phyloP scores from a whole-genome alignment of 35 echinoderm and acorn worm species.

The Apostichopus japonicus region DNA sequence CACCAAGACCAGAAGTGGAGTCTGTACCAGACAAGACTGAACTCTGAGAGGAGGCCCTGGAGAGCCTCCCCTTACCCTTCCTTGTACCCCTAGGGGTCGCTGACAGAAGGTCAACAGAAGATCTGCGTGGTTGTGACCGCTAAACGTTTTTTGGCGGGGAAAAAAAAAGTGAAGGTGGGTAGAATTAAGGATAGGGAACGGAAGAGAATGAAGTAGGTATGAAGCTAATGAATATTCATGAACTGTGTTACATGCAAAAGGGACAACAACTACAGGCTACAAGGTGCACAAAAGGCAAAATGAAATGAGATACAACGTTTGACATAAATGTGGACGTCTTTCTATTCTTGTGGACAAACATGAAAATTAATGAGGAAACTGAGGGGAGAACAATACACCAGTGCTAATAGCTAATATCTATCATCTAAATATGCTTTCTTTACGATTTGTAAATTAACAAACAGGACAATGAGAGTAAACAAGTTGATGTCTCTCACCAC shows the following conservation, averaged over 20 bases:
- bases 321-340: too few species aligned
- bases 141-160: background rate
- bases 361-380: too few species aligned
- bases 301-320: too few species aligned
- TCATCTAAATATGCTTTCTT: too few species aligned
- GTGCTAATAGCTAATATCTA: too few species aligned
- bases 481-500: too few species aligned
- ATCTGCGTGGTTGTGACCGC: conserved; percentile 7
- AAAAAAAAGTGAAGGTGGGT: conserved; percentile 2
- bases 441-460: too few species aligned
- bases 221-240: background rate
- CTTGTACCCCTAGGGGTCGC: background rate
- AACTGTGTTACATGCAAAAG: background rate
- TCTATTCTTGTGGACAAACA: too few species aligned
- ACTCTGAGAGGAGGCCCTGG: conserved; percentile 43
- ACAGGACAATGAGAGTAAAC: too few species aligned
- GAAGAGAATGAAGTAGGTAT: background rate
- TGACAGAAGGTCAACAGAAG: conserved; percentile 42
- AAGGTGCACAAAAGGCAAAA: too few species aligned
- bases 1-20: conserved; percentile 55
- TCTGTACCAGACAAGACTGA: conserved; percentile 54
- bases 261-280: background rate
- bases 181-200: background rate
- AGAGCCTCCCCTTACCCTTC: conserved; percentile 43
- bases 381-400: too few species aligned